Percentiles rank a stretch among this genome's conserved stretches.
Evolutionary conservation across 2,113 vertebrate genomes (phyloP).

Genomic region (Cebidichthys violaceus): DNA sequence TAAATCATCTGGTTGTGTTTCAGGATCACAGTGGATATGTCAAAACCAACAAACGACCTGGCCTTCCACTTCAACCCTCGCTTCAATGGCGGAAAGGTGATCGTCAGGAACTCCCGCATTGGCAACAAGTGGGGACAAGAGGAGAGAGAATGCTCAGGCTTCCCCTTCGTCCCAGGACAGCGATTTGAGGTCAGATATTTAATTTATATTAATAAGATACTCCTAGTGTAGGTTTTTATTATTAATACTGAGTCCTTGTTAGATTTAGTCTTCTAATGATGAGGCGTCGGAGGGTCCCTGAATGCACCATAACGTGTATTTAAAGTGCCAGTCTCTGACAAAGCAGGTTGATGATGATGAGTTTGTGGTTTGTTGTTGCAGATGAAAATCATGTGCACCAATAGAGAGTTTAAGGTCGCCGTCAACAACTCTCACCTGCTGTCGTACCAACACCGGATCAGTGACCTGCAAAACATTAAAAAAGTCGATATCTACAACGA

Average conservation of each 20-base stretch:
- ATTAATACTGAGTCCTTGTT: not conserved
- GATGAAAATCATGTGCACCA: conserved; percentile 69
- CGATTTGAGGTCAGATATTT: conserved; percentile 57
- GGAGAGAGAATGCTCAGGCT: conserved; percentile 33
- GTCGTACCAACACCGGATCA: conserved; percentile 43
- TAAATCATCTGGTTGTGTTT: not conserved
- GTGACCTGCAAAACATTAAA: conserved; percentile 37
- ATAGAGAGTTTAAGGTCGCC: conserved; percentile 32
- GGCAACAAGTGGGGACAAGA: conserved; percentile 57
- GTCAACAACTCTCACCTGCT: conserved; percentile 48
- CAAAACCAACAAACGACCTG: fast-evolving
- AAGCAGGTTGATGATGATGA: not conserved
- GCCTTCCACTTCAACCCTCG: conserved; percentile 75
- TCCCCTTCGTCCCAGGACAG: conserved; percentile 60
- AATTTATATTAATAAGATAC: too few species aligned
- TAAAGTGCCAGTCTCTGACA: not conserved
- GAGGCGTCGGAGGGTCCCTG: not conserved
- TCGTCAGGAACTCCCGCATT: conserved; percentile 65
- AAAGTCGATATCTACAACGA: conserved; percentile 21
- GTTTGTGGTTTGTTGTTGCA: conserved; percentile 43
- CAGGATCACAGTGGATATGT: conserved; percentile 64
- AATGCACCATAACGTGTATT: not conserved
- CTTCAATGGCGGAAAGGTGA: conserved; percentile 60
- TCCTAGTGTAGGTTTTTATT: not conserved
- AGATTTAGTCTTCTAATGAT: not conserved